phyloP scores from a whole-genome alignment of 2,888 invertebrate genomes.

The Trissolcus japonicus region DNA sequence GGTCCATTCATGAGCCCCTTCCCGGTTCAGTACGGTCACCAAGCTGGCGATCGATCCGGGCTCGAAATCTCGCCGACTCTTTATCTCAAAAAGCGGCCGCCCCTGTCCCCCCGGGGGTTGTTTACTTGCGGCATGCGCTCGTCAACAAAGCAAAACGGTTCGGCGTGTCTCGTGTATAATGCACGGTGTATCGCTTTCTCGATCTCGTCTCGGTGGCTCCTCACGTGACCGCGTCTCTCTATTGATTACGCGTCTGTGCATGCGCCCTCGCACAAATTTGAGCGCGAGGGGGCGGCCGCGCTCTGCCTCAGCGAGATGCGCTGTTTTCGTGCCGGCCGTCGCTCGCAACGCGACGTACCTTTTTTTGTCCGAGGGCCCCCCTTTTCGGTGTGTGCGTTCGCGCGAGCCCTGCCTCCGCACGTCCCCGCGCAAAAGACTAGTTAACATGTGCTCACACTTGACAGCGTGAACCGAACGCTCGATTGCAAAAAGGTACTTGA shows the following conservation, averaged over 20 bases:
- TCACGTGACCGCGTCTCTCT: constrained; percentile 71
- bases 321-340: constrained; percentile 49
- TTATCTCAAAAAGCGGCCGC: constrained; percentile 6
- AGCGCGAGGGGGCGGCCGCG: constrained; percentile 23
- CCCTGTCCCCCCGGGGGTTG: constrained; percentile 40
- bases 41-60: constrained; percentile 10
- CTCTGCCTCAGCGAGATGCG: constrained; percentile 29
- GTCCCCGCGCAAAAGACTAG: neutral
- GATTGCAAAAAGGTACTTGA: neutral
- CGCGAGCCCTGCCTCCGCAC: neutral
- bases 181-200: constrained; percentile 36
- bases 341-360: constrained; percentile 42
- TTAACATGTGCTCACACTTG: constrained; percentile 2
- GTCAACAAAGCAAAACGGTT: constrained; percentile 53
- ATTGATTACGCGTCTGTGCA: constrained; percentile 72
- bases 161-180: constrained; percentile 31
- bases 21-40: neutral
- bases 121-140: constrained; percentile 58
- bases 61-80: constrained; percentile 5
- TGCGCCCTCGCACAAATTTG: constrained; percentile 69
- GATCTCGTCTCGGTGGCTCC: constrained; percentile 42
- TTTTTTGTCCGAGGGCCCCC: constrained; percentile 28
- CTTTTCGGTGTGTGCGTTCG: constrained; percentile 1
- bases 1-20: constrained; percentile 20
- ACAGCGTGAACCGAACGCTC: neutral